Evolutionary conservation across 2,888 invertebrate species (phyloP).

Genomic region (Drosophila phalerata): DNA sequence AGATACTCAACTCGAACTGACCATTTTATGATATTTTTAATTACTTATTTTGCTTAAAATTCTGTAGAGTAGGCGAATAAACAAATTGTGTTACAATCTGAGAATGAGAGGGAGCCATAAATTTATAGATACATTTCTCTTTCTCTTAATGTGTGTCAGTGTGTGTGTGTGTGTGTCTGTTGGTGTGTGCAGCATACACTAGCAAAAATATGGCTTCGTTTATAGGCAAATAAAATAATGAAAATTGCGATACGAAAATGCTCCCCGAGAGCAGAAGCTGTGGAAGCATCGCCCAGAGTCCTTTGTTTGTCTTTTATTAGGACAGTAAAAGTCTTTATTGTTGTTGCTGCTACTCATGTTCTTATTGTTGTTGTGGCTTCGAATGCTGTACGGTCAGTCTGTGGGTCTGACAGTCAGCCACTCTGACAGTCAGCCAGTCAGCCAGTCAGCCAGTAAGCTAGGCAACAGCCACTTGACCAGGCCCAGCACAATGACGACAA

Average conservation of each 20-base stretch:
- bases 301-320: conserved; percentile 84
- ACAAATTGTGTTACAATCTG: conserved; percentile 51
- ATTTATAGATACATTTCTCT: conserved; percentile 49
- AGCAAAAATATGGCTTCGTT: conserved; percentile 80
- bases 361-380: conserved; percentile 47
- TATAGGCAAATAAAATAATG: conserved; percentile 85
- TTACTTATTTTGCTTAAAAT: conserved; percentile 75
- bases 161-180: conserved; percentile 16
- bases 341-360: conserved; percentile 33
- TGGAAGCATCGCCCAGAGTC: conserved; percentile 60
- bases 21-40: conserved; percentile 75
- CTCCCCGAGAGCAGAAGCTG: conserved; percentile 35
- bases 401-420: conserved; percentile 9
- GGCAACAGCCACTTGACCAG: conserved; percentile 73
- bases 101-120: conserved; percentile 32
- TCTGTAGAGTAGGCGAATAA: conserved; percentile 66
- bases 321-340: conserved; percentile 83
- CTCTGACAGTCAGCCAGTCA: conserved; percentile 15
- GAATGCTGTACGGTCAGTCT: conserved; percentile 29
- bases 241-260: conserved; percentile 83
- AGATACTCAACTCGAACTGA: conserved; percentile 17
- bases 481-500: conserved; percentile 69
- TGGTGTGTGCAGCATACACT: conserved; percentile 49
- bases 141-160: conserved; percentile 17
- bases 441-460: conserved; percentile 30